Base-by-base conservation (phyloP, 2,113 vertebrate species). In the Pedetes capensis region DNA sequence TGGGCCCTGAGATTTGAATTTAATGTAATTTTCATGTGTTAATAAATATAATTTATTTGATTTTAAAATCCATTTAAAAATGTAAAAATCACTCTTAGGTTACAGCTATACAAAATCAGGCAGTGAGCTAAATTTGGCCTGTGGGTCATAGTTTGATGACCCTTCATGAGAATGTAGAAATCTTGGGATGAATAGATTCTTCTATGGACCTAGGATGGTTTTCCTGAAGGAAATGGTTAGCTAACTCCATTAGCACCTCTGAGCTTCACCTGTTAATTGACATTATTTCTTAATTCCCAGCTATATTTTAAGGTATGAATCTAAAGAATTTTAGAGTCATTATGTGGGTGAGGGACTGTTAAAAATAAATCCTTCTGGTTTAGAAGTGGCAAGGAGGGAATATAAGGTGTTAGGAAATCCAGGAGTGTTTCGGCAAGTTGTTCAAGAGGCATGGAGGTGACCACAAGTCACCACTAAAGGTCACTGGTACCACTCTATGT, bases 301-400 rank as follows among this genome's bases (percentile, higher is more conserved):
- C 98, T 98, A 98, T 98, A 98, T 98, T 98, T 98, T 98, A 98
- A 99, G 98, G 98, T 98, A 98, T 98, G 98, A 99, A 98, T 98
- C 97, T 98, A 97, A 98, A 98, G 98, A 98, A 98, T 98, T 98
- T 98, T 98, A 98, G 98, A 98, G 98, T 99, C 98, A 98, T 98
- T 98, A 98, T 98, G 97, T 98, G 97, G 96, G 97, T 98, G 97
- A 98, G 98, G 97, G 98, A 98, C 97, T 98, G 96, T 98, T 98
- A 98, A 98, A 98, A 98, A 98, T 98, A 98, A 98, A 98, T 98
- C 98, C 98, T 98, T 98, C 98, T 98, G 97, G 98, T 98, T 98
- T 98, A 96, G 97, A 98, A 98, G 97, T 97, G 97, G 97, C 95
- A 97, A 95, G 97, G 96, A 97, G 98, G 98, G 98, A 98, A 97